Percentiles rank a stretch among this genome's conserved stretches.
Evolutionary conservation across 2,888 invertebrate species (phyloP).

Genomic region (Oegoconia quadripuncta): DNA sequence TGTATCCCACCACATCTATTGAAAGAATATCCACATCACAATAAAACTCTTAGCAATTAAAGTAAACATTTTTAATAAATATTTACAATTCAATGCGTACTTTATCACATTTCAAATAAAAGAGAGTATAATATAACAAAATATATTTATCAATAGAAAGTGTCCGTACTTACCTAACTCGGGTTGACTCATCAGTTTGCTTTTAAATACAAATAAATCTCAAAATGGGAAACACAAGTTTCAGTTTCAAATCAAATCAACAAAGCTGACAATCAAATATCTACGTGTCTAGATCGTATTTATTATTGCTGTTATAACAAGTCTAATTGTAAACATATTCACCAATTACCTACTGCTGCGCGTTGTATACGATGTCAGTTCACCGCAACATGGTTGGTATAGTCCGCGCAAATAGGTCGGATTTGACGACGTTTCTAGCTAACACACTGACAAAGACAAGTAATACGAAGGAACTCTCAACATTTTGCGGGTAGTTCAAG

Average conservation of each 20-base stretch:
- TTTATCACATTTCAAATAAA: conserved; percentile 69
- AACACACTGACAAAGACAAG: too few species aligned
- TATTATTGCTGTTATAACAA: neutral
- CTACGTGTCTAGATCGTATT: neutral
- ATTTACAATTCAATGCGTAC: conserved; percentile 66
- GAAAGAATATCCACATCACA: conserved; percentile 11
- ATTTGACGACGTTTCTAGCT: too few species aligned
- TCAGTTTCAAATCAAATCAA: neutral
- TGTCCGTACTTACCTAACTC: conserved; percentile 49
- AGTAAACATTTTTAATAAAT: conserved; percentile 73
- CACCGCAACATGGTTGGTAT: too few species aligned
- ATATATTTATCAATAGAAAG: conserved; percentile 52
- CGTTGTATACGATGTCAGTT: too few species aligned
- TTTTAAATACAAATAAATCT: neutral
- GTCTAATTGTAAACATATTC: too few species aligned
- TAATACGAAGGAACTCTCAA: too few species aligned
- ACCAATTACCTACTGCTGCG: too few species aligned
- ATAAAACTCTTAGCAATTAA: conserved; percentile 36
- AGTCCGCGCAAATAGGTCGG: too few species aligned
- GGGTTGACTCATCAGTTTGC: neutral
- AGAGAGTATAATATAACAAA: conserved; percentile 62
- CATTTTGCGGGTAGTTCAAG: too few species aligned
- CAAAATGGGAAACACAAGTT: neutral
- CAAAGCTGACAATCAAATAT: neutral
- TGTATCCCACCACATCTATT: neutral